Evolutionary conservation across 1,140 invertebrate species (phyloP).

Genomic region (Apis cerana): DNA sequence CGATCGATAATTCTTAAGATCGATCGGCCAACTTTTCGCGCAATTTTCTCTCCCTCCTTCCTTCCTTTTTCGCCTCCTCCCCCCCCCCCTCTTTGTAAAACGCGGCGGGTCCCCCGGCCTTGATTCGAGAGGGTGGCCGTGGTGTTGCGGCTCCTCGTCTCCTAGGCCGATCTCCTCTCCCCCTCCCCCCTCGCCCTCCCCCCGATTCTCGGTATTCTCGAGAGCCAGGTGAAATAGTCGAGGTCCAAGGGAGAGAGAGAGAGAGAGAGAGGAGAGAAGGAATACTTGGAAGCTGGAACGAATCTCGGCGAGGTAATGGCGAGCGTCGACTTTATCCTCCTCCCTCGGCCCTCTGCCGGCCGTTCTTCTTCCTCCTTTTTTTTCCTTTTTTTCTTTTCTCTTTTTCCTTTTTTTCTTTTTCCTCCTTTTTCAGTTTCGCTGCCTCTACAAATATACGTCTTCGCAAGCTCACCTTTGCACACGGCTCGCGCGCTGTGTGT

Average conservation of each 20-base stretch:
- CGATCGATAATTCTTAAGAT: constrained; percentile 29
- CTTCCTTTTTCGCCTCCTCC: not conserved
- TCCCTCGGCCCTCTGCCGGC: not conserved
- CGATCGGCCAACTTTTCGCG: constrained; percentile 24
- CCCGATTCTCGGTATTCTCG: constrained; percentile 57
- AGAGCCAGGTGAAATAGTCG: constrained; percentile 55
- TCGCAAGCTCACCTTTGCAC: constrained; percentile 45
- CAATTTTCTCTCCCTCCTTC: constrained; percentile 22
- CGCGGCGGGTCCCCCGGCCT: too few species aligned
- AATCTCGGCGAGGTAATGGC: constrained; percentile 62
- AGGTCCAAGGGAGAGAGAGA: constrained; percentile 58
- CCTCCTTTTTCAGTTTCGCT: constrained; percentile 5
- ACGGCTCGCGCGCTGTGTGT: constrained; percentile 31
- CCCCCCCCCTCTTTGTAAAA: too few species aligned
- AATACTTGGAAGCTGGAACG: constrained; percentile 72
- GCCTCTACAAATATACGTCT: constrained; percentile 52
- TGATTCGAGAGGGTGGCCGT: not conserved
- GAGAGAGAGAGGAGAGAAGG: constrained; percentile 59
- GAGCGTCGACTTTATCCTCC: constrained; percentile 39
- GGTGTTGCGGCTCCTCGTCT: not conserved
- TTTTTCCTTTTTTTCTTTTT: not conserved
- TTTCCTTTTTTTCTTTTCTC: not conserved
- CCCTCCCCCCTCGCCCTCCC: too few species aligned
- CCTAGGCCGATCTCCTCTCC: too few species aligned
- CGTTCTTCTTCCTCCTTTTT: not conserved